Conservation (phyloP, 92 coral and sea anemone species). For the Actinernus sp. region DNA sequence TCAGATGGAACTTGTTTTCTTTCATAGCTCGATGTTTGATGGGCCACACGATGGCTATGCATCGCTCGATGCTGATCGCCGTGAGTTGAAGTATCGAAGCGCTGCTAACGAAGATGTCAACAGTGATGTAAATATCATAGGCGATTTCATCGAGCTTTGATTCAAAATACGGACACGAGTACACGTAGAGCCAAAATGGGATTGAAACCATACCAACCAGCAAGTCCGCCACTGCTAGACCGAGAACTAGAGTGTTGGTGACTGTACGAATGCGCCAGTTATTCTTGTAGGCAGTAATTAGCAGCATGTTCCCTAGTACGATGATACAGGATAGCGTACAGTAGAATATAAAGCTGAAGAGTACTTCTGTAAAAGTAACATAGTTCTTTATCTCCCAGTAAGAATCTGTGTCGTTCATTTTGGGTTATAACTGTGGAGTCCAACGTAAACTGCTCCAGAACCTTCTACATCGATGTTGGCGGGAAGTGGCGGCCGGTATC, state of each 20-base stretch:
- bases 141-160: neutral
- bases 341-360: no score
- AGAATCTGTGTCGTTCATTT: no score
- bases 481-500: no score
- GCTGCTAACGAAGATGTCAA: slow-evolving; percentile 88
- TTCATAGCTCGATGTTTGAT: slow-evolving; percentile 77
- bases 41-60: slow-evolving; percentile 89
- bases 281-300: slow-evolving; percentile 65
- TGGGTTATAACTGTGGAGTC: no score
- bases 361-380: no score
- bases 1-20: slow-evolving; percentile 47
- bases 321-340: no score
- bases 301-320: slow-evolving; percentile 69
- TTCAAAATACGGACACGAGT: no score
- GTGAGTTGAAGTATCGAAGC: slow-evolving; percentile 95
- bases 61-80: slow-evolving; percentile 87
- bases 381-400: no score
- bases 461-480: no score
- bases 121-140: slow-evolving; percentile 80
- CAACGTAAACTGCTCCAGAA: no score
- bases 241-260: slow-evolving; percentile 18
- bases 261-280: slow-evolving; percentile 55
- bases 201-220: slow-evolving; percentile 21
- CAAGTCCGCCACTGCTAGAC: slow-evolving; percentile 29
- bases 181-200: slow-evolving; percentile 22